phyloP scores from a whole-genome alignment of 37 sponge, comb jelly and placozoan species.

The Tethya wilhelma region DNA sequence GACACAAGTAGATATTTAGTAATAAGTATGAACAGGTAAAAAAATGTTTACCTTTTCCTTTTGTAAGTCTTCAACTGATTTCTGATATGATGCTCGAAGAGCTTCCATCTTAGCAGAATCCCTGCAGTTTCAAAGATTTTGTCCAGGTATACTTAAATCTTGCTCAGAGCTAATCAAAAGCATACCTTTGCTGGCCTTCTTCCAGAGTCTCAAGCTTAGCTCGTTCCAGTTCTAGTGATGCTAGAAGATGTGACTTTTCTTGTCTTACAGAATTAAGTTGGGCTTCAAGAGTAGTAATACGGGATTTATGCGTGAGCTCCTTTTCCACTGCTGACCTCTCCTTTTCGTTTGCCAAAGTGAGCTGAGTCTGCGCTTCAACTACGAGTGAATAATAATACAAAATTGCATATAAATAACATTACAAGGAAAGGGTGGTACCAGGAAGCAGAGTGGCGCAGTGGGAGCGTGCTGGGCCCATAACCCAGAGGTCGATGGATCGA shows the following conservation, averaged over 20 bases:
- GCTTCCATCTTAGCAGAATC: constrained; percentile 62
- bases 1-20: neutral
- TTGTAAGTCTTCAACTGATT: constrained; percentile 57
- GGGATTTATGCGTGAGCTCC: constrained; percentile 44
- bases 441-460: constrained; percentile 93
- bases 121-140: constrained; percentile 23
- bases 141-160: neutral
- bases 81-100: constrained; percentile 34
- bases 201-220: constrained; percentile 68
- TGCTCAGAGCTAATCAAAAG: neutral
- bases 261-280: constrained; percentile 54
- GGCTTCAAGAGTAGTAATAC: constrained; percentile 51
- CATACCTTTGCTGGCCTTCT: constrained; percentile 72
- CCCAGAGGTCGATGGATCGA: constrained; percentile 97
- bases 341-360: constrained; percentile 54
- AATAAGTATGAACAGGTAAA: neutral
- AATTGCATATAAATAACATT: neutral
- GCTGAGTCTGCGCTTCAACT: constrained; percentile 64
- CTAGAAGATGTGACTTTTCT: constrained; percentile 72
- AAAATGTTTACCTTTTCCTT: constrained; percentile 71
- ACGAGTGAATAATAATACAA: neutral
- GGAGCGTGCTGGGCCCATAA: constrained; percentile 97
- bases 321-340: constrained; percentile 68
- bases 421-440: neutral
- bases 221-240: constrained; percentile 73